Evolutionary conservation across 1,140 invertebrate genomes (phyloP), one percentile per base, ranked within the genome.

Genomic region (Camponotus pennsylvanicus): DNA sequence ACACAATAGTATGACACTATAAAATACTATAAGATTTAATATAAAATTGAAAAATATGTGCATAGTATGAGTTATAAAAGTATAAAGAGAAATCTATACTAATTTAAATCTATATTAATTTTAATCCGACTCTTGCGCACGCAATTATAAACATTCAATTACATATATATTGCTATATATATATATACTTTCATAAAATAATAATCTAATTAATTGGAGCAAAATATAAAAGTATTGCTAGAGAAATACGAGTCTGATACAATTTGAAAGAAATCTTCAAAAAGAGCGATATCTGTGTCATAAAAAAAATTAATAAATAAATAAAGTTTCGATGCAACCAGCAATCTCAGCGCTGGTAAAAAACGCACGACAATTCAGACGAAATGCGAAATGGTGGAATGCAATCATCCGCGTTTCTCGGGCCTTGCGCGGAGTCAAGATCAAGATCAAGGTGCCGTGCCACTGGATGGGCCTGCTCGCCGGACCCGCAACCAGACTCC

Each of bases 401-500:
- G 71, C 15, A 37, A 84, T 4, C 21, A n/a, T 34, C 15, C 42
- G 55, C 73, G 85, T 84, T 80, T 89, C 87, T 77, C 89, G 87
- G 88, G 80, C 91, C 93, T 94, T 93, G 93, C 87, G 85, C 88
- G 87, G 90, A 93, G 93, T 93, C 94, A 94, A 94, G 94, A 94
- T 94, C 93, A 94, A 94, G 93, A 93, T 89, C 79, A 83, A 82
- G 79, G 76, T 67, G 63, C 61, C 89, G 59, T 78, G 59, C n/a
- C 15, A 73, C 32, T 75, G 85, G 78, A 85, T 85, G 87, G 88
- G 69, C 69, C 21, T 70, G 45, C 13, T 71, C 59, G 42, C 32
- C 69, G 55, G 85, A 79, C 85, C 45, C 49, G 82, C 70, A 37
- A n/a, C 86, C 66, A 63, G 80, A n/a, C 75, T 84, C 85, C 76